Percentiles rank a stretch among this genome's conserved stretches.
phyloP scores from a whole-genome alignment of 2,888 invertebrate species.

The Phengaris arion region DNA sequence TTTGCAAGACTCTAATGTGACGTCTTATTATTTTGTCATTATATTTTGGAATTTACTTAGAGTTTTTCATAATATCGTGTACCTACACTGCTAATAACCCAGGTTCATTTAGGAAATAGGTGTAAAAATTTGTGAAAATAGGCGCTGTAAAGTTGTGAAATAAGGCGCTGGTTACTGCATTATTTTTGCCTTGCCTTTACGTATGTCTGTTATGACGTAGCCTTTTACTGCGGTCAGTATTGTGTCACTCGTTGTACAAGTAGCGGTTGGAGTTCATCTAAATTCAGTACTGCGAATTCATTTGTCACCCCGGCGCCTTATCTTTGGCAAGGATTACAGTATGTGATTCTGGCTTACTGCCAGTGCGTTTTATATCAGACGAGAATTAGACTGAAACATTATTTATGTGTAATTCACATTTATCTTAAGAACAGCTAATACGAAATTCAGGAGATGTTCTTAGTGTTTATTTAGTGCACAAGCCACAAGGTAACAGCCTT shows the following conservation, averaged over 20 bases:
- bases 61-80: too few species aligned
- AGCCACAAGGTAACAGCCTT: neutral
- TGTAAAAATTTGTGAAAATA: neutral
- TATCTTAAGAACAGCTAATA: constrained; percentile 5
- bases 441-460: neutral
- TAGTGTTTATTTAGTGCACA: neutral
- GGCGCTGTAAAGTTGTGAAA: neutral
- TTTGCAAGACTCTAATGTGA: too few species aligned
- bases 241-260: neutral
- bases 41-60: too few species aligned
- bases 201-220: neutral
- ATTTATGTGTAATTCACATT: constrained; percentile 22
- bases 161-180: neutral
- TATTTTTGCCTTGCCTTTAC: neutral
- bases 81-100: too few species aligned
- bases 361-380: constrained; percentile 10
- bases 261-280: neutral
- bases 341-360: constrained; percentile 20
- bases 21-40: too few species aligned
- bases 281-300: constrained; percentile 15
- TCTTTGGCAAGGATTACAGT: constrained; percentile 13
- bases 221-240: neutral
- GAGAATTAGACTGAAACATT: constrained; percentile 26
- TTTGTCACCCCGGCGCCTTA: constrained; percentile 19
- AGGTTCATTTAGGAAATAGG: neutral